Evolutionary conservation across 1,140 invertebrate species (phyloP).

Genomic region (Drosophila pseudoananassae): DNA sequence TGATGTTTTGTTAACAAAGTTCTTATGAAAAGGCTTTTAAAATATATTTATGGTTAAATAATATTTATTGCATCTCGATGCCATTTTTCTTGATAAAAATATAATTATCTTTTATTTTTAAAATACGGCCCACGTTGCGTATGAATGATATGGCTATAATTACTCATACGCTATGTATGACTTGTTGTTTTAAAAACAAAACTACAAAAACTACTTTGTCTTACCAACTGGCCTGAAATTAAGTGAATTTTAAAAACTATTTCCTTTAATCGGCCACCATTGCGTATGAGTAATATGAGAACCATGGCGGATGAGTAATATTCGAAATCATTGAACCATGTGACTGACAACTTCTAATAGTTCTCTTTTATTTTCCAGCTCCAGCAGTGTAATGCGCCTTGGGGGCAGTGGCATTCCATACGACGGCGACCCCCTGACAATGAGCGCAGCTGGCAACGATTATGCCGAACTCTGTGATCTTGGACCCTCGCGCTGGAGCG

Average conservation of each 20-base stretch:
- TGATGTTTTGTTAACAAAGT: background rate
- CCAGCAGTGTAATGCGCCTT: slow-evolving; percentile 84
- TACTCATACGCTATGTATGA: slow-evolving; percentile 1
- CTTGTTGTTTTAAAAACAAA: background rate
- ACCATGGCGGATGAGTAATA: no score
- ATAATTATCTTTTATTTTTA: no score
- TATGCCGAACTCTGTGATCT: slow-evolving; percentile 84
- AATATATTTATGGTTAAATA: background rate
- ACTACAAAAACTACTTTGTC: no score
- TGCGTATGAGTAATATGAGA: background rate
- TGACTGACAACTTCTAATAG: background rate
- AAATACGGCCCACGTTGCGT: no score
- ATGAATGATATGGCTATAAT: background rate
- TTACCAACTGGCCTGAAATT: background rate
- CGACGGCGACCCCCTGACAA: slow-evolving; percentile 84
- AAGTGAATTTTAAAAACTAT: no score
- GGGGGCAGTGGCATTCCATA: slow-evolving; percentile 83
- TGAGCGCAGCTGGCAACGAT: slow-evolving; percentile 84
- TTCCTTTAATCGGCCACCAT: background rate
- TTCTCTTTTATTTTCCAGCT: slow-evolving; percentile 33
- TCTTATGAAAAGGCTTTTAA: background rate
- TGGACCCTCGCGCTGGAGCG: slow-evolving; percentile 84
- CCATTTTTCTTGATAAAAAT: no score
- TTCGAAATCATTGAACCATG: no score
- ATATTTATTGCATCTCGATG: background rate